Percentiles rank a stretch among this genome's conserved stretches.
Evolutionary conservation across 2,888 invertebrate species (phyloP).

Genomic region (Callimorpha dominula): DNA sequence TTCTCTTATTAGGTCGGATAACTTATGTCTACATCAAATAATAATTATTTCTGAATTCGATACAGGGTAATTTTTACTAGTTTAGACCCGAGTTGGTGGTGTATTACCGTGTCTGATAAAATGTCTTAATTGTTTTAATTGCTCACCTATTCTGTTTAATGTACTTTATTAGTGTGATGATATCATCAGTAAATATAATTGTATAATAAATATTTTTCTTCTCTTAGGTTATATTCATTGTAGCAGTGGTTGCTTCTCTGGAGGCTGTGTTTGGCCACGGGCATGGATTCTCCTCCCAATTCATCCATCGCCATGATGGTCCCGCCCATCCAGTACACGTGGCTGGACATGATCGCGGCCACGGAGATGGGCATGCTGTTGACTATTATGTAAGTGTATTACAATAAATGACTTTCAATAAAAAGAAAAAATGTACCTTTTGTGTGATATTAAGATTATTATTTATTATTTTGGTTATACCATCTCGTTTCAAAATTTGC

Average conservation of each 20-base stretch:
- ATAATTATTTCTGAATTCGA: not conserved
- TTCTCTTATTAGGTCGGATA: no score
- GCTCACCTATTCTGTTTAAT: not conserved
- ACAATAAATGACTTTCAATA: no score
- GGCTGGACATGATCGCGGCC: constrained; percentile 64
- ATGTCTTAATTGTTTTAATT: not conserved
- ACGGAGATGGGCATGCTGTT: constrained; percentile 68
- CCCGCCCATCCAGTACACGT: constrained; percentile 63
- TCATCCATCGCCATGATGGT: constrained; percentile 70
- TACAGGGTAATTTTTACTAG: not conserved
- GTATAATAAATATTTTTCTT: not conserved
- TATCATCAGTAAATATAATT: not conserved
- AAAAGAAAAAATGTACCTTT: no score
- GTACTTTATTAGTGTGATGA: not conserved
- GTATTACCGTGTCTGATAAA: not conserved
- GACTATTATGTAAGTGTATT: constrained; percentile 35
- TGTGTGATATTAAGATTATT: not conserved
- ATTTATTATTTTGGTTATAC: not conserved
- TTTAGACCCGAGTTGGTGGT: not conserved
- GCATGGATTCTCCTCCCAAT: constrained; percentile 73
- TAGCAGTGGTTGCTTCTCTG: constrained; percentile 59
- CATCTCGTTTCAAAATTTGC: not conserved
- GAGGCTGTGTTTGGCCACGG: constrained; percentile 67
- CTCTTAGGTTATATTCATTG: constrained; percentile 61
- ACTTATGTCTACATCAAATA: not conserved